Base-by-base conservation (phyloP, 2,888 invertebrate genomes). In the Automeris io region DNA sequence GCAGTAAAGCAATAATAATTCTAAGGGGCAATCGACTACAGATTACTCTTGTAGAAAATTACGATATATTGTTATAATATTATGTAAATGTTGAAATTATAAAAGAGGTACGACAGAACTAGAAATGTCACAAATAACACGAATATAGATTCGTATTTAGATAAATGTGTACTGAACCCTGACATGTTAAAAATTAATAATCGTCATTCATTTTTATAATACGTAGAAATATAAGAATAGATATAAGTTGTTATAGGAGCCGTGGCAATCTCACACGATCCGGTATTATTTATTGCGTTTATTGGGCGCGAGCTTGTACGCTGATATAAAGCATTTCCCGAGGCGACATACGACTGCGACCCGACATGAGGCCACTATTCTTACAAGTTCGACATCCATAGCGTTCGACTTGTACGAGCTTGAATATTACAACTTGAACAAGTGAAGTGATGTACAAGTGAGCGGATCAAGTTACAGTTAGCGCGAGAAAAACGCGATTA, bases 221-320 rank as follows among this genome's bases (percentile, higher is more conserved):
- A 57, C 40, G 33, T 33, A 40, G 45, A 41, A 57, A 54, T 55
- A 54, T 62, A 66, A 58, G 61, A 69, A 64, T 71, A 61, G 70
- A 76, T 74, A 73, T 63, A 72, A 54, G 61, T 61, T 65, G 73
- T 74, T 74, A 66, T 67, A 59, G 72, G 66, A 69, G 70, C 68
- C 68, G 66, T 69, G 72, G 69, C 69, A 69, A 71, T 65, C 74
- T 77, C 79, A 80, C 80, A 78, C 81, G 79, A 70, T 59, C 66
- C 47, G 47, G 54, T 69, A 73, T 79, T 78, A 80, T 85, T 83
- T 81, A 83, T 74, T 54, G 64, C 70, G 58, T 74, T 76, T 81
- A 83, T 81, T 81, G 80, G 73, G 58, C 66, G 63, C 69, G 68
- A 69, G 71, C 63, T 51, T 49, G 53, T 54, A 62, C 58, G 55